Base-by-base conservation (phyloP, 2,113 vertebrate species). In the Mellivora capensis region DNA sequence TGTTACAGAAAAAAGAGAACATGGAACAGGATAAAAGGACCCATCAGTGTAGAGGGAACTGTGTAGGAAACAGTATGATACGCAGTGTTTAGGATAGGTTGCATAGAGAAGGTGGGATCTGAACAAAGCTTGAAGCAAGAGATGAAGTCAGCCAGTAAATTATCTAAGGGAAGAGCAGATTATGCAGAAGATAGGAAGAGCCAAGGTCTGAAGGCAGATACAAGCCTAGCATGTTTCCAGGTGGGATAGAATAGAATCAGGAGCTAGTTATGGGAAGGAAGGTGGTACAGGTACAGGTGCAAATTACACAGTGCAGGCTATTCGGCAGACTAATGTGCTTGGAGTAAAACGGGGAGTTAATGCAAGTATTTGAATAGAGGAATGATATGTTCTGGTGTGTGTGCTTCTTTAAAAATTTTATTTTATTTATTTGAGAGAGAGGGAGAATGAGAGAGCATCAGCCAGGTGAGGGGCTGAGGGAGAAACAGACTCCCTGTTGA, bases 31-130 rank as follows among this genome's bases (percentile, higher is more conserved):
- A 62, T 62, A 39, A 59, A n/a, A 3, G 9, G 29, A 12, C 34
- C 2, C n/a, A 20, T 14, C 29, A 52, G 18, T 4, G 8, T 25
- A 25, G 18, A 67, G 17, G 49, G 59, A 52, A 21, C 37, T 69
- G 69, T 11, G 8, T 4, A 8, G 49, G 47, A 5, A 34, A 2
- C 31, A 21, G 9, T 15, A 11, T 12, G 1, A 44, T 37, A 61
- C 1, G 20, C 1, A 4, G 61, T 7, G 2, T 23, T 47, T 7
- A 25, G 37, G 14, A 57, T 0, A 11, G 6, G 11, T 6, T 3
- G 49, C 17, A n/a, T 9, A 25, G 52, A 54, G 44, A 29, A 11
- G 39, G 67, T 29, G 44, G 57, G 42, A 47, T 6, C 6, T 23
- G 9, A 69, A 3, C 1, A 8, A 74, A n/a, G 4, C 25, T 10